phyloP scores from a whole-genome alignment of 2,113 vertebrate genomes.

The Rhabdomys dilectus region DNA sequence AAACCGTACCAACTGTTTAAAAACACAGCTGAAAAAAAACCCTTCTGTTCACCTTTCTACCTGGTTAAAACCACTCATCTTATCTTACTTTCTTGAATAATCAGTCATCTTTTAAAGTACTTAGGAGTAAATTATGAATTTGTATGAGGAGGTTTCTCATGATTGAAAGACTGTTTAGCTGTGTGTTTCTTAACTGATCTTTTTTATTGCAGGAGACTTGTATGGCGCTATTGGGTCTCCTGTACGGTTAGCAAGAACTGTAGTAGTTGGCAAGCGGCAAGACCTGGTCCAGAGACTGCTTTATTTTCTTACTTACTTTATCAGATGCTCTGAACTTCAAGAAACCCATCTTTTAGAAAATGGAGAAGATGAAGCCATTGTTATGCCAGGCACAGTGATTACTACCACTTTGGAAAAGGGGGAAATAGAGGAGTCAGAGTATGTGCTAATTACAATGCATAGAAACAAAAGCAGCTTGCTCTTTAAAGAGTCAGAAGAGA shows the following conservation, averaged over 20 bases:
- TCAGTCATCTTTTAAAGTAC: slow-evolving; percentile 43
- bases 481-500: slow-evolving; percentile 86
- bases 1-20: slow-evolving; percentile 40
- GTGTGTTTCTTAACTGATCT: slow-evolving; percentile 32
- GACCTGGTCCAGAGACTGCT: slow-evolving; percentile 97
- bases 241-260: slow-evolving; percentile 95
- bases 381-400: slow-evolving; percentile 97
- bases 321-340: slow-evolving; percentile 98
- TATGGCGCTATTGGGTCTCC: slow-evolving; percentile 98
- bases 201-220: slow-evolving; percentile 91
- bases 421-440: slow-evolving; percentile 98
- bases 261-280: slow-evolving; percentile 95
- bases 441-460: slow-evolving; percentile 97
- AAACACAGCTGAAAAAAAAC: neutral
- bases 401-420: slow-evolving; percentile 97
- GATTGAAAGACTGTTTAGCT: slow-evolving; percentile 40
- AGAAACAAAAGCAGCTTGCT: slow-evolving; percentile 93
- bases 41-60: neutral
- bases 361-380: slow-evolving; percentile 96
- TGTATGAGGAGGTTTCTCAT: slow-evolving; percentile 32
- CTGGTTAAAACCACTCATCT: slow-evolving; percentile 16
- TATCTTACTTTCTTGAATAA: neutral
- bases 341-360: slow-evolving; percentile 96
- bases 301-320: slow-evolving; percentile 98
- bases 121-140: slow-evolving; percentile 18